Conservation (phyloP, 2,797 vertebrate genomes). For the Buphagus erythrorhynchus region DNA sequence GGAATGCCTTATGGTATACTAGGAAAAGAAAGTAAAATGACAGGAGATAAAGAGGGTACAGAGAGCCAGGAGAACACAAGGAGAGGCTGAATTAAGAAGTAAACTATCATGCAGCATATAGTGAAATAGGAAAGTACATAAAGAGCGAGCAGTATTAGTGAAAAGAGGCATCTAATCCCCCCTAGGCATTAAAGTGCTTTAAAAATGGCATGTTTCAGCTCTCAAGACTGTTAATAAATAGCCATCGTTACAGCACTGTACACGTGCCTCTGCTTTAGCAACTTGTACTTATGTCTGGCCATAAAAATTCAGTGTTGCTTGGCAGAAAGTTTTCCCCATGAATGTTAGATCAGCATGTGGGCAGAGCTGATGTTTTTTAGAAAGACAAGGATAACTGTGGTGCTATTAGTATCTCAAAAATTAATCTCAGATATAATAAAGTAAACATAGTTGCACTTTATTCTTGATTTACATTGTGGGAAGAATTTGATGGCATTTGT, state of each 20-base stretch:
- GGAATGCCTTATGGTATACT: background rate
- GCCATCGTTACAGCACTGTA: background rate
- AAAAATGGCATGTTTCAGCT: background rate
- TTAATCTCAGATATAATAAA: background rate
- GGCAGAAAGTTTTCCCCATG: background rate
- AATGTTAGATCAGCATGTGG: background rate
- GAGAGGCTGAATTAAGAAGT: background rate
- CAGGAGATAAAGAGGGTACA: background rate
- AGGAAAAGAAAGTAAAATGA: background rate
- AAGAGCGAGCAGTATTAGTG: background rate
- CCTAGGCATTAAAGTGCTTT: background rate
- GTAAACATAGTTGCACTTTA: background rate
- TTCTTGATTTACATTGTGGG: background rate
- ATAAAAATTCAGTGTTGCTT: background rate
- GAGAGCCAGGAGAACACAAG: background rate
- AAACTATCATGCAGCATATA: background rate
- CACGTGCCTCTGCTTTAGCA: background rate
- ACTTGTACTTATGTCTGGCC: background rate
- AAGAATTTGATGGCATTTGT: background rate
- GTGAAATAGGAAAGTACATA: background rate
- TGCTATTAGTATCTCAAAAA: background rate
- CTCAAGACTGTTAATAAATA: slow-evolving; percentile 9
- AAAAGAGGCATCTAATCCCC: background rate
- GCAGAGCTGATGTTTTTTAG: background rate
- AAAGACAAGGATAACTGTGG: background rate